phyloP scores from a whole-genome alignment of 2,797 vertebrate species.

The Megaceryle alcyon region DNA sequence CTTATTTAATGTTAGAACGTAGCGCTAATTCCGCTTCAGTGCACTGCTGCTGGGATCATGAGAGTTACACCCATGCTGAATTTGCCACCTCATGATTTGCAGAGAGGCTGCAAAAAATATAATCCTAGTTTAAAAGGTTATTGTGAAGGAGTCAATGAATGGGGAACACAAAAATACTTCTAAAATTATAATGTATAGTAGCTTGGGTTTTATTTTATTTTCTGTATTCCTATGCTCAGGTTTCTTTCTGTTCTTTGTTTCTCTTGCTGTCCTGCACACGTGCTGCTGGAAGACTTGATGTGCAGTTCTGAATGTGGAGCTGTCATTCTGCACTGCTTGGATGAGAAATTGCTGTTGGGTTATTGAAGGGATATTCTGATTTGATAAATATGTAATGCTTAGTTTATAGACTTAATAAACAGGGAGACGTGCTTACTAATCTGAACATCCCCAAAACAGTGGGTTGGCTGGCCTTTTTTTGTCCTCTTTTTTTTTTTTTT shows the following conservation, averaged over 20 bases:
- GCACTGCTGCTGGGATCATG: background rate
- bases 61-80: constrained; percentile 41
- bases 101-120: background rate
- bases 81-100: background rate
- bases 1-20: background rate
- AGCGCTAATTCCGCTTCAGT: background rate
- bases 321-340: background rate
- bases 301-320: background rate
- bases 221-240: background rate
- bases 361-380: background rate
- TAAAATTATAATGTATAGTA: background rate
- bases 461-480: background rate
- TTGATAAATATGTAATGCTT: background rate
- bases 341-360: background rate
- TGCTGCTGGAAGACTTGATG: constrained; percentile 35
- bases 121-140: background rate
- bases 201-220: background rate
- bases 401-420: background rate
- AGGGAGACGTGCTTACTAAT: background rate
- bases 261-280: constrained; percentile 36
- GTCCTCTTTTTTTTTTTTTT: too few species aligned
- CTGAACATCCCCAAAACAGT: background rate
- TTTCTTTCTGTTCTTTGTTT: constrained; percentile 67
- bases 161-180: background rate
- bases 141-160: background rate